Base-by-base conservation (phyloP, 2,113 vertebrate species). In the Bubalus kerabau region DNA sequence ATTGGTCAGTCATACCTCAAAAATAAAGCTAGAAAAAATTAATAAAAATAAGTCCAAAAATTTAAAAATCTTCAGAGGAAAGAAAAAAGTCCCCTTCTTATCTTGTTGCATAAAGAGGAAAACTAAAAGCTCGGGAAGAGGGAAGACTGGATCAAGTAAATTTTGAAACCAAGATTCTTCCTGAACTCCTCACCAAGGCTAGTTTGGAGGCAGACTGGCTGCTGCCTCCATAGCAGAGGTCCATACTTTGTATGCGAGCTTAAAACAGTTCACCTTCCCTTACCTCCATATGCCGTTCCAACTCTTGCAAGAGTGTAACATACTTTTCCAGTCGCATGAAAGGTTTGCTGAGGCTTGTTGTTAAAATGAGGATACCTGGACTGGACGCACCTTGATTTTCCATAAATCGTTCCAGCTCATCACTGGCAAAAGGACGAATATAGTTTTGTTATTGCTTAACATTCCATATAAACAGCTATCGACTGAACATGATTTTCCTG, bases 271-370 rank as follows among this genome's bases (percentile, higher is more conserved):
- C 24, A 0, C 32, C 46, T n/a, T 64, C 43, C 82, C 96, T 93
- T 99, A 99, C 99, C 99, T 99, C 99, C 98, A 99, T 99, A 78
- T 99, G 99, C 96, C 99, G 98, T 99, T 99, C 99, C 97, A 99
- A 98, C 98, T 99, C 99, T 98, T 99, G 99, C 95, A 99, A 98
- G 90, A 99, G 99, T 0, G 99, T 99, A 74, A 99, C 99, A 3
- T 99, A 99, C 95, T 99, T 99, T 93, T 99, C 99, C 86, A 99
- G 99, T 96, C 99, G 99, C 98, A 99, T 99, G 98, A 99, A 99
- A 59, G 99, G 99, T 97, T 99, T 99, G 98, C 99, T 99, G 98
- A 99, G 99, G 96, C 99, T 99, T 80, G 99, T 99, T 90, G 99
- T 99, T 98, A 99, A 98, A 93, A 99, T 99, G 93, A 99, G 99